phyloP scores from a whole-genome alignment of 2,888 invertebrate genomes.

The Onchidella celtica region DNA sequence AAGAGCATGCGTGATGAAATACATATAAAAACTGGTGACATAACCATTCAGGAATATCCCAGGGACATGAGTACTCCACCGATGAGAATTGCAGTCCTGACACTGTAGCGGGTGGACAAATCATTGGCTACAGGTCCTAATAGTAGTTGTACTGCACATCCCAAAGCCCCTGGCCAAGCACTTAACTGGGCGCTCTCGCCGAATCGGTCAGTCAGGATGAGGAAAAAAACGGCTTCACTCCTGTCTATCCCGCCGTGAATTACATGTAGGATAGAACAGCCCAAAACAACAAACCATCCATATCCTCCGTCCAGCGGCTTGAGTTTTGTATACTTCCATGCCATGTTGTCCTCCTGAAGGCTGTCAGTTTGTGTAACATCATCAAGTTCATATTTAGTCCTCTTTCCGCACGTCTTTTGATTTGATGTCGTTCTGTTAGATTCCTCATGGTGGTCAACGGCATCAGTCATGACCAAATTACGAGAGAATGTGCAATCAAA shows the following conservation, averaged over 20 bases:
- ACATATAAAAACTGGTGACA: conserved; percentile 56
- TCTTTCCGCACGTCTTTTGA: too few relatives aligned
- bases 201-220: conserved; percentile 62
- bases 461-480: too few relatives aligned
- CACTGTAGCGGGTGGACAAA: conserved; percentile 61
- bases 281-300: conserved; percentile 71
- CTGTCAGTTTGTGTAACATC: too few relatives aligned
- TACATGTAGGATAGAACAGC: conserved; percentile 61
- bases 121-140: conserved; percentile 63
- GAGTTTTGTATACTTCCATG: neutral
- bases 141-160: conserved; percentile 52
- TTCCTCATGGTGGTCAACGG: too few relatives aligned
- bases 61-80: conserved; percentile 57
- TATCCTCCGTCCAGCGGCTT: conserved; percentile 57
- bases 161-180: conserved; percentile 67
- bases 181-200: conserved; percentile 63
- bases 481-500: too few relatives aligned
- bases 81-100: conserved; percentile 58
- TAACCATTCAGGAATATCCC: conserved; percentile 59
- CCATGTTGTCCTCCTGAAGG: too few relatives aligned
- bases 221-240: conserved; percentile 67
- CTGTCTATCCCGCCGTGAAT: conserved; percentile 67
- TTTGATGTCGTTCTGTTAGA: too few relatives aligned
- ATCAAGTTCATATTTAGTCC: too few relatives aligned
- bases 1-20: conserved; percentile 64